Evolutionary conservation across 2,888 invertebrate species (phyloP), one percentile per base, ranked within the genome.

Genomic region (Agonum fuliginosum): DNA sequence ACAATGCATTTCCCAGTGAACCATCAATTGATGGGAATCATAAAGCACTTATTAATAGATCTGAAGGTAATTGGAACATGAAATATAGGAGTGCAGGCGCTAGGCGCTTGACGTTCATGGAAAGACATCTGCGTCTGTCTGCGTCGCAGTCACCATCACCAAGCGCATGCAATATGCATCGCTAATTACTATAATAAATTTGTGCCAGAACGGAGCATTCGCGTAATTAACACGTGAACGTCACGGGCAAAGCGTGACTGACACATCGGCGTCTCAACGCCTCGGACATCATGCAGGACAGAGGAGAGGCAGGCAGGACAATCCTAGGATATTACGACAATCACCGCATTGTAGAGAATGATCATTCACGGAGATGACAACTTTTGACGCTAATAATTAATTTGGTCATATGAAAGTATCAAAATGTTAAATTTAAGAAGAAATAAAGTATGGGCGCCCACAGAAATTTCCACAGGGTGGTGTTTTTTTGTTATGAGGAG

Each of bases 141-240:
- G 54, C 54, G 54, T 20, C 24, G 6, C 48, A 6, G 48, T 48
- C 24, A 48, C 46, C 8, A 34, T 34, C 37, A 48, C 14, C 14
- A 6, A 58, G 30, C 58, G 17, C 62, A 67, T 67, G 67, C 67
- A 41, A 67, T 67, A 67, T 67, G 41, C 67, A 67, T 67, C 67
- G 22, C 67, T 67, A 67, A 67, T 67, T 67, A 67, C 67, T 37
- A 67, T 67, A 67, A 67, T 67, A 67, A 67, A 41, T 67, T 41
- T 41, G 41, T 67, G 41, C 41, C 67, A 67, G 67, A n/a, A 41
- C 41, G 67, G n/a, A 24, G 27, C 37, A 41, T 41, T 67, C 67
- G 41, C 37, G 41, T 67, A 67, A 67, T 67, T 67, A 67, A 67
- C 67, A 67, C 67, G 67, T 22, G 41, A 41, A 67, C 10, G 41